Conservation (phyloP, 2,888 invertebrate genomes). For the Tachina fera region DNA sequence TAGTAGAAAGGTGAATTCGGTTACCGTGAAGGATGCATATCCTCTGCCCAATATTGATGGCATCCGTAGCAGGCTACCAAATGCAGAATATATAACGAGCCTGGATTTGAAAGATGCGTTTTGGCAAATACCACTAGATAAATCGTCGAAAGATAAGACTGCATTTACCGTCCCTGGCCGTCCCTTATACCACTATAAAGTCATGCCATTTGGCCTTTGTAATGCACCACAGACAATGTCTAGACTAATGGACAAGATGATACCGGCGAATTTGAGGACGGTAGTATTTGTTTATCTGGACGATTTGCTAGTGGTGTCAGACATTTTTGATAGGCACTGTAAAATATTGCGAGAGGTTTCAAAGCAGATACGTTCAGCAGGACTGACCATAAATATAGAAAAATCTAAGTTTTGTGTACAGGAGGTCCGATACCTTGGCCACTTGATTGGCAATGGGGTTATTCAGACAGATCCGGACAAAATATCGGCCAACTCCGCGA, state of each 20-base stretch:
- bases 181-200: background rate
- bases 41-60: constrained; percentile 63
- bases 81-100: constrained; percentile 49
- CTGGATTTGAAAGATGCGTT: background rate
- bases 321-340: constrained; percentile 26
- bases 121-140: constrained; percentile 43
- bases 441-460: background rate
- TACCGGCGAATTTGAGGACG: constrained; percentile 19
- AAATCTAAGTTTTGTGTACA: constrained; percentile 44
- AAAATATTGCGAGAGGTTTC: constrained; percentile 28
- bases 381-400: constrained; percentile 29
- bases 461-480: background rate
- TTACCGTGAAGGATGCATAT: constrained; percentile 25
- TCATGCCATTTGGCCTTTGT: background rate
- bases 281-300: constrained; percentile 4
- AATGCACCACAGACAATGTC: background rate
- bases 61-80: constrained; percentile 56
- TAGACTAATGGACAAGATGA: constrained; percentile 18
- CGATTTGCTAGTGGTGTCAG: background rate
- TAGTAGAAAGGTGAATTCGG: background rate
- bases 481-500: constrained; percentile 3
- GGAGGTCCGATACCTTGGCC: constrained; percentile 32
- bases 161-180: constrained; percentile 57
- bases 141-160: constrained; percentile 36
- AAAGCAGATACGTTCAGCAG: constrained; percentile 28